Conservation (phyloP, 2,113 vertebrate genomes). For the Notarius lentiginosus region DNA sequence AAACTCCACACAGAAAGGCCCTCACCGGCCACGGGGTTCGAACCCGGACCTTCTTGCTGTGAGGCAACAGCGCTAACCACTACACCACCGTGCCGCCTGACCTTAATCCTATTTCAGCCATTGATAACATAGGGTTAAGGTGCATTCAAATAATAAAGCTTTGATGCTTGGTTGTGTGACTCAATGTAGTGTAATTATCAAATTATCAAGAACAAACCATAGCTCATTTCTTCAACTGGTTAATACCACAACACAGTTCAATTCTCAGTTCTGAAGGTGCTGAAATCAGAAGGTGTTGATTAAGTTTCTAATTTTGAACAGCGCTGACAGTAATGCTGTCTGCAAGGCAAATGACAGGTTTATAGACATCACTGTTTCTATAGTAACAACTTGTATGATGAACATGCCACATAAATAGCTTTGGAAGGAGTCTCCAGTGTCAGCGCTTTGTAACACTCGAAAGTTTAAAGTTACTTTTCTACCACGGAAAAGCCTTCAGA, state of each 20-base stretch:
- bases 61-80: too few species aligned
- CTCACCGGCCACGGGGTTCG: too few species aligned
- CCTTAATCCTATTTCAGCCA: background rate
- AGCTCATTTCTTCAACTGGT: background rate
- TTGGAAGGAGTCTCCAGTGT: background rate
- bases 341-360: background rate
- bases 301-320: background rate
- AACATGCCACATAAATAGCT: background rate
- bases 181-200: background rate
- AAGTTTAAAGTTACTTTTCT: background rate
- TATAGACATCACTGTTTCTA: background rate
- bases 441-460: background rate
- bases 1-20: too few species aligned
- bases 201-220: background rate
- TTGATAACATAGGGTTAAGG: background rate
- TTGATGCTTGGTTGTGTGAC: background rate
- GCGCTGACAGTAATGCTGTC: background rate
- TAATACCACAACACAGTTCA: background rate
- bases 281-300: background rate
- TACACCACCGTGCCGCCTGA: too few species aligned
- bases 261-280: background rate
- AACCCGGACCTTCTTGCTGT: too few species aligned
- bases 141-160: background rate
- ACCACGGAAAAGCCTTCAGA: background rate
- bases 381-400: background rate